Conservation (phyloP, 2,797 vertebrate genomes). For the Atherinosoma microstoma region DNA sequence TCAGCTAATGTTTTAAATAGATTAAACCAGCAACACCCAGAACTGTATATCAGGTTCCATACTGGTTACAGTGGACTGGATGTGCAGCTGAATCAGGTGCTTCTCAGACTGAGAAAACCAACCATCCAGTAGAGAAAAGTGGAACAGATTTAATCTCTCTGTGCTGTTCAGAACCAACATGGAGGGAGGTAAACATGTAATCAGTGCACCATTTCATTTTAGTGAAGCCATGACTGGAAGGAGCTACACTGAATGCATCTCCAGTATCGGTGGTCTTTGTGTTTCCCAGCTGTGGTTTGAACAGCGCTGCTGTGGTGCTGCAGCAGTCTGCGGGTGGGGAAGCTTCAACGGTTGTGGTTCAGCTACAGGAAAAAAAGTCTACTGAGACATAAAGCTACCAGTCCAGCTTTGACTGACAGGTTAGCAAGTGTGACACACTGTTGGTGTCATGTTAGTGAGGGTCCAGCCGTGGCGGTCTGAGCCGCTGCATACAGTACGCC, state of each 20-base stretch:
- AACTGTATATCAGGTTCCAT: background rate
- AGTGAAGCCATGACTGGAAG: background rate
- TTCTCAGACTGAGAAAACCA: too few species aligned
- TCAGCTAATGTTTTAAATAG: too few species aligned
- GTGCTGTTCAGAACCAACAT: too few species aligned
- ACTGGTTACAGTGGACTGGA: too few species aligned
- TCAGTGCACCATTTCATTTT: background rate
- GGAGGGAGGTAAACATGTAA: too few species aligned
- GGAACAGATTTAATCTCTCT: too few species aligned
- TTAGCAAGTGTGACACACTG: background rate
- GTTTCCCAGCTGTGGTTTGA: constrained; percentile 15
- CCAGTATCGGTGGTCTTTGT: background rate
- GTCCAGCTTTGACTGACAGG: constrained; percentile 1
- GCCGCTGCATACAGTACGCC: background rate
- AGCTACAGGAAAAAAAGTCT: constrained; percentile 20
- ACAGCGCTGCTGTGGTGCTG: constrained; percentile 15
- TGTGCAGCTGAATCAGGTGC: too few species aligned
- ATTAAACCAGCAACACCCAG: too few species aligned
- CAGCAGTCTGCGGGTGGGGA: constrained; percentile 30
- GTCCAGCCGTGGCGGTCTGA: background rate
- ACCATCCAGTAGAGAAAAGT: too few species aligned
- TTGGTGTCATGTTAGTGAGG: background rate
- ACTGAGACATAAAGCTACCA: background rate
- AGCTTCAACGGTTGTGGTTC: constrained; percentile 15
- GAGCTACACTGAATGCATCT: background rate